Evolutionary conservation across 2,888 invertebrate genomes (phyloP), one percentile per base, ranked within the genome.

Genomic region (Plagodis pulveraria): DNA sequence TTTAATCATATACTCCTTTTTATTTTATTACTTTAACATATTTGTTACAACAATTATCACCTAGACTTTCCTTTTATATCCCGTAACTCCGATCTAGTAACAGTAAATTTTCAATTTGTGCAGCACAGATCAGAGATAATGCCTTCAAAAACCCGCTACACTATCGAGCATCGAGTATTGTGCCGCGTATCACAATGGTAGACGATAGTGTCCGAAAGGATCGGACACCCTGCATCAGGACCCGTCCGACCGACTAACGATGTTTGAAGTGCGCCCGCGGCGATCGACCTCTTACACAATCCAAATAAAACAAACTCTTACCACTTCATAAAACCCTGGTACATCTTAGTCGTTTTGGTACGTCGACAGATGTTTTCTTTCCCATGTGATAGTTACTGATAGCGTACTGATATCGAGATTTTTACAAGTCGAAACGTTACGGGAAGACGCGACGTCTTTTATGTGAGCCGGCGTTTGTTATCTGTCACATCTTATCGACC

Each of bases 401-500:
- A 84, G 77, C 72, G 80, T 78, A 69, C 50, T 11, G 67, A 65
- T 65, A 65, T 56, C 52, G 51, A 86, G 83, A 84, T 85, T 84
- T 79, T 86, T 87, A 87, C 85, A 87, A 87, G 83, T 81, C 77
- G 79, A 85, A 84, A 86, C 77, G 78, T 76, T 81, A 77, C 77
- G 79, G 81, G 80, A 83, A 78, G 89, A 89, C 85, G 86, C 79
- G 84, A 86, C 81, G 76, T 81, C 89, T 91, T 89, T 90, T 83
- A 91, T 84, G 84, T 86, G 82, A 75, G 80, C 86, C 89, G 89
- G 86, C 80, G 74, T 52, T 71, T 78, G 79, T 89, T 91, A 91
- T 90, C 91, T 81, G 86, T 87, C 86, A 86, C 83, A 91, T 92
- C 91, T 91, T 87, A 91, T 92, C 91, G 86, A 84, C 89, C 90